phyloP scores from a whole-genome alignment of 2,113 vertebrate genomes.

The Dasypus novemcinctus region DNA sequence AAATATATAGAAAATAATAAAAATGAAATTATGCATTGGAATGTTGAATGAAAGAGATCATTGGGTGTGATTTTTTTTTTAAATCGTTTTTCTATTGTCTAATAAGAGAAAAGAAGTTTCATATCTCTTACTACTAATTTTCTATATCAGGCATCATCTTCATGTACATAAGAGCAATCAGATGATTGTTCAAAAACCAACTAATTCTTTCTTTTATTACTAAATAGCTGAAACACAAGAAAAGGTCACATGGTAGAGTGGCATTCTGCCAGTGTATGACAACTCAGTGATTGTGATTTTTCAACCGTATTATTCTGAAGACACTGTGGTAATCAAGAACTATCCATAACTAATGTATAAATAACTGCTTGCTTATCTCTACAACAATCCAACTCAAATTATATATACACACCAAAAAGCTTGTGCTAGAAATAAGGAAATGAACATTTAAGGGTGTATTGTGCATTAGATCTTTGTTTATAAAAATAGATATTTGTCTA shows the following conservation, averaged over 20 bases:
- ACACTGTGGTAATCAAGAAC: slow-evolving; percentile 85
- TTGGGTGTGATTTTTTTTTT: slow-evolving; percentile 9
- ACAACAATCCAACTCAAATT: slow-evolving; percentile 67
- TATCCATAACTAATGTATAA: slow-evolving; percentile 87
- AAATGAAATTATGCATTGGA: slow-evolving; percentile 39
- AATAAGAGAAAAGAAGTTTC: slow-evolving; percentile 48
- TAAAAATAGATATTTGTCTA: neutral
- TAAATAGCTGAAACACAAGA: slow-evolving; percentile 76
- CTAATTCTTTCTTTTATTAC: slow-evolving; percentile 73
- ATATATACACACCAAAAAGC: slow-evolving; percentile 51
- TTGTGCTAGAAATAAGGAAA: slow-evolving; percentile 51
- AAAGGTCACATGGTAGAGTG: slow-evolving; percentile 83
- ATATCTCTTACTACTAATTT: slow-evolving; percentile 10
- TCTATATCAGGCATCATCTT: slow-evolving; percentile 30
- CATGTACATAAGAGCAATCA: slow-evolving; percentile 58
- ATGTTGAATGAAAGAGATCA: slow-evolving; percentile 48
- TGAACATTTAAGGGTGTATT: slow-evolving; percentile 17
- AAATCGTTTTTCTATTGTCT: neutral
- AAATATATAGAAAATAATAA: slow-evolving; percentile 37
- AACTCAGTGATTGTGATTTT: slow-evolving; percentile 85
- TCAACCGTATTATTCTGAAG: slow-evolving; percentile 84
- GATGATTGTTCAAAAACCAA: slow-evolving; percentile 74
- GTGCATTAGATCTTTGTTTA: slow-evolving; percentile 15
- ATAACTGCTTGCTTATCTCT: slow-evolving; percentile 82
- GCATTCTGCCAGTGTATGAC: slow-evolving; percentile 83